Evolutionary conservation across 2,113 vertebrate species (phyloP), one percentile per base, ranked within the genome.

Genomic region (Vidua macroura): DNA sequence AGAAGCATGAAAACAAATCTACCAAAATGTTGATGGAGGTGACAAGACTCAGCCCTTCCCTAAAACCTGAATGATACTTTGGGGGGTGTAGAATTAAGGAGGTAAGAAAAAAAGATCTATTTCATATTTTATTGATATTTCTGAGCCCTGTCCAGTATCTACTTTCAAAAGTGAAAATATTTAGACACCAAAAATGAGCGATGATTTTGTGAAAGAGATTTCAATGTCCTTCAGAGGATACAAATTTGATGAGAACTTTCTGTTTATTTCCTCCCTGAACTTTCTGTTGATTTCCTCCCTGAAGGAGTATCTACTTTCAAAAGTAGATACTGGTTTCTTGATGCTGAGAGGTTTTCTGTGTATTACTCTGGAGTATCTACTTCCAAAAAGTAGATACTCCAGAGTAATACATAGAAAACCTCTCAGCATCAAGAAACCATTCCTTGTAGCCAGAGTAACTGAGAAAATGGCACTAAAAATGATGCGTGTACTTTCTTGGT

Each of bases 1-100:
- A 72, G 85, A 86, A 78, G 49, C 69, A 73, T 78, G 37, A 77
- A 90, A 88, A 72, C 49, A 86, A 78, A 90, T 78, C 83, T 75
- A 33, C 5, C 7, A 70, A 88, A 88, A 53, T 49, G 60, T 41
- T 75, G 82, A 81, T 75, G 59, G 56, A 75, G 44, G n/a, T 4
- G 8, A 75, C 48, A 22, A 2, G 7, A 81, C 31, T 89, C 74
- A 86, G 75, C 62, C 49, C 37, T 85, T 95, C 81, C 80, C 66
- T 83, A 39, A 94, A 86, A 56, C 21, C 58, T 12, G 18, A 44
- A 55, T 15, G 41, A 27, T 59, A 31, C 1, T 2, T 23, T 48
- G 22, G 7, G 6, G 7, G 7, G 1, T 74, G 43, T 46, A 46
- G 56, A 85, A 70, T 69, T 77, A 63, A 92, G 15, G 4, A 93